These are phyloP conservation scores for Cynoglossus semilaevis DNA, from an alignment of 2,113 vertebrate species.

Conservation along the genomic window DNA sequence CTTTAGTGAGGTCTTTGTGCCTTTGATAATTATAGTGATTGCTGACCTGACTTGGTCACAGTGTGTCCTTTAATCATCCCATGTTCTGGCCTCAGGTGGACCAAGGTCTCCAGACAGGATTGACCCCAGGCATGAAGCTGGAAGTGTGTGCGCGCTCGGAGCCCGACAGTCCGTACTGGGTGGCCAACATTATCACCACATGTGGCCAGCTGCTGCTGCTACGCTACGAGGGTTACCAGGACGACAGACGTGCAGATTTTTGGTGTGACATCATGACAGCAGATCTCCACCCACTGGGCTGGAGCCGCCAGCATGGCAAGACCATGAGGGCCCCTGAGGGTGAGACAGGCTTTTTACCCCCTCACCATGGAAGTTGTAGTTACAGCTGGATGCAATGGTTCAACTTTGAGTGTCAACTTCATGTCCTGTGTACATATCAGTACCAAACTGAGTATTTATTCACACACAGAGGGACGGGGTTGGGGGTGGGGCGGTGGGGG, in stretches of 20 bases:
- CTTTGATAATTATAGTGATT: no score
- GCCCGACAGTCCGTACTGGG: constrained; percentile 86
- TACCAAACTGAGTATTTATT: no score
- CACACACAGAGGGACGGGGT: no score
- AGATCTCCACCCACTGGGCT: constrained; percentile 90
- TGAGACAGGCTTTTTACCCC: constrained; percentile 58
- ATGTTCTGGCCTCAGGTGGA: constrained; percentile 81
- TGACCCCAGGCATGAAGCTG: constrained; percentile 95
- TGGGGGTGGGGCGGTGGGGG: no score
- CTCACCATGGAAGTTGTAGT: no score
- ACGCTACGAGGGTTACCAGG: constrained; percentile 91
- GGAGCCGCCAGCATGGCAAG: constrained; percentile 90
- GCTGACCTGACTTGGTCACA: no score
- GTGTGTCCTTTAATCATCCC: no score
- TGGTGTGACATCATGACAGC: constrained; percentile 96
- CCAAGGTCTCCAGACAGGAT: constrained; percentile 90
- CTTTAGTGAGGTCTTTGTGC: no score
- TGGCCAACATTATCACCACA: constrained; percentile 92
- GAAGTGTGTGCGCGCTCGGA: constrained; percentile 87
- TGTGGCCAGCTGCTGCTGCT: constrained; percentile 94
- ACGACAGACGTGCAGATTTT: constrained; percentile 94
- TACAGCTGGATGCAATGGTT: no score
- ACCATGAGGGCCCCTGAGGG: constrained; percentile 90
- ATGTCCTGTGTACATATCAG: no score
- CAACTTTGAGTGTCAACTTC: no score